phyloP scores from a whole-genome alignment of 2,797 vertebrate genomes.

The Sebastes steindachneri region DNA sequence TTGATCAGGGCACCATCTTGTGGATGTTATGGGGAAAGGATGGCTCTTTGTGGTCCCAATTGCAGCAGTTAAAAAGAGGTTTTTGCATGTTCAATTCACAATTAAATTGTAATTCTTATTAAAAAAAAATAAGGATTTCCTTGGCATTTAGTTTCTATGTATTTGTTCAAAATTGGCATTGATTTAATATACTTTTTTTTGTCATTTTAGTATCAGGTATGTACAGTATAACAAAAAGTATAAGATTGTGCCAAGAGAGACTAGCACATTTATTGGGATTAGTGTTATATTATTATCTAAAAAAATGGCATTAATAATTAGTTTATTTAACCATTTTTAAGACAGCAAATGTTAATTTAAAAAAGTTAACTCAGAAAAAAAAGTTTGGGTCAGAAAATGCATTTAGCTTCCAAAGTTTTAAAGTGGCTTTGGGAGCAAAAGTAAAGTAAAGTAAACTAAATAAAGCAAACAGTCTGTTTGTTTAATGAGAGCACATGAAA shows the following conservation, averaged over 20 bases:
- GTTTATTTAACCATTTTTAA: neutral
- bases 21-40: slow-evolving; percentile 14
- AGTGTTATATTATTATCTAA: neutral
- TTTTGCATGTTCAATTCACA: neutral
- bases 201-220: neutral
- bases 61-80: too few species aligned
- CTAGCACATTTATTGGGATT: neutral
- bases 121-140: neutral
- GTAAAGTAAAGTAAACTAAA: neutral
- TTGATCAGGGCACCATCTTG: slow-evolving; percentile 49
- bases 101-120: neutral
- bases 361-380: neutral
- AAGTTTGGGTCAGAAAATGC: neutral
- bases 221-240: neutral
- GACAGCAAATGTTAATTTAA: neutral
- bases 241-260: neutral
- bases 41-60: neutral
- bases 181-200: neutral
- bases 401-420: neutral
- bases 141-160: neutral
- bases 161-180: neutral
- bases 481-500: neutral
- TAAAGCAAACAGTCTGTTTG: neutral
- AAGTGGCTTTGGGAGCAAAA: neutral
- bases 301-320: neutral